Conservation (phyloP, 2,113 vertebrate genomes). For the Burhinus oedicnemus region DNA sequence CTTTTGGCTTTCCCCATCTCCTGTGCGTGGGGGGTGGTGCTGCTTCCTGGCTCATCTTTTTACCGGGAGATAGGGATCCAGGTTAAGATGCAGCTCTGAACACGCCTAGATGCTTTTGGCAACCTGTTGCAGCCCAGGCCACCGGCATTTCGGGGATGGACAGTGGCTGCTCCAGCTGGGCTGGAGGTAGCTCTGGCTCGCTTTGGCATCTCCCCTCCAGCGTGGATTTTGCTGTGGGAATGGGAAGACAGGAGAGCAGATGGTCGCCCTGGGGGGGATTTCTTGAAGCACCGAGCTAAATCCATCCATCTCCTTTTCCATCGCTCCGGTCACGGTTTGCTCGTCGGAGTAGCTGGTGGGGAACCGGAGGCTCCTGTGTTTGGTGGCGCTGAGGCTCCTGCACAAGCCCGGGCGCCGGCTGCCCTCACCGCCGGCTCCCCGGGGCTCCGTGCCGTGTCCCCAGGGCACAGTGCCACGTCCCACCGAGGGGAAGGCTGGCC, state of each 20-base stretch:
- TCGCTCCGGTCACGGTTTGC: rapidly evolving
- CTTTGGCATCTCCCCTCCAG: not conserved
- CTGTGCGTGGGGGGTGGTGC: not conserved
- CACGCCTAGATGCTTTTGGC: not conserved
- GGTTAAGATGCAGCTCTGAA: not conserved
- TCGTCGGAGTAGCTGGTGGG: not conserved
- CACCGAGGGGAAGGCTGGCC: not conserved
- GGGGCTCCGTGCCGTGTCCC: not conserved
- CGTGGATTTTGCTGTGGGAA: not conserved
- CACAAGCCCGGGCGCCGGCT: rapidly evolving
- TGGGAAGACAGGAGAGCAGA: not conserved
- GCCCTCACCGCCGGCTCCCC: not conserved
- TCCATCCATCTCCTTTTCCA: not conserved
- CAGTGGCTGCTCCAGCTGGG: not conserved
- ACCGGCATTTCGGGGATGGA: no score
- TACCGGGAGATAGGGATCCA: no score
- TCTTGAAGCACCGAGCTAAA: not conserved
- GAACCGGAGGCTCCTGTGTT: not conserved
- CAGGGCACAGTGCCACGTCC: not conserved
- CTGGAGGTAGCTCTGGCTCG: not conserved
- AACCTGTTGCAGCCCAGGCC: not conserved
- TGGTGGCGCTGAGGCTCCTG: not conserved
- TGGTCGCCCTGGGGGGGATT: not conserved
- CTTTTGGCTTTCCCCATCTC: not conserved
- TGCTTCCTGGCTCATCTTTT: not conserved